phyloP scores from a whole-genome alignment of 2,113 vertebrate genomes.

The Notarius quadriscutis region DNA sequence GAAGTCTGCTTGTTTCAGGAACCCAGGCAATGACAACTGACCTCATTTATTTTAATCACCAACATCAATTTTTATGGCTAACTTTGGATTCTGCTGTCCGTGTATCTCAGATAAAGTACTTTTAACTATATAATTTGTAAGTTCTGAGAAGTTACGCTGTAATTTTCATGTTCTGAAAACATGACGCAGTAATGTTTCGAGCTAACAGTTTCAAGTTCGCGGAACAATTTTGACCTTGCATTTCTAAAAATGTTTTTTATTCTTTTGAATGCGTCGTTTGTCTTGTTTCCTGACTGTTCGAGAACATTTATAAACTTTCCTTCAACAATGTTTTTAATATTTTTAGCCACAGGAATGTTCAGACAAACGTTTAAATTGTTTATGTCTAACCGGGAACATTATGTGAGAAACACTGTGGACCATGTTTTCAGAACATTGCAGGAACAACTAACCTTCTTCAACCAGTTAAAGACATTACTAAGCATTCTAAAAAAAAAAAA shows the following conservation, averaged over 20 bases:
- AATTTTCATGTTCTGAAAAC: too few species aligned
- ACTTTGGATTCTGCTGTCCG: too few species aligned
- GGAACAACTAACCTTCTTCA: neutral
- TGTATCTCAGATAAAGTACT: too few species aligned
- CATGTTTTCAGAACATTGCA: neutral
- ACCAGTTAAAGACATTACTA: neutral
- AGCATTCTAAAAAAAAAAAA: neutral
- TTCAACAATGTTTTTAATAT: neutral
- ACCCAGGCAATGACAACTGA: too few species aligned
- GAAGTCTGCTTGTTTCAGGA: too few species aligned
- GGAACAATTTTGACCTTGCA: neutral
- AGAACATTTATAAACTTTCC: neutral
- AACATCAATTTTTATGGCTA: too few species aligned
- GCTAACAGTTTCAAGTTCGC: neutral
- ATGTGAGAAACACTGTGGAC: conserved; percentile 7
- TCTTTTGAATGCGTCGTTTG: neutral
- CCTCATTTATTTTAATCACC: too few species aligned
- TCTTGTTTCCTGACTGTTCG: too few species aligned
- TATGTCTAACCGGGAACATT: neutral
- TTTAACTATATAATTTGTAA: neutral
- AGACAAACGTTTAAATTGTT: neutral
- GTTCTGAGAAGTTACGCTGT: too few species aligned
- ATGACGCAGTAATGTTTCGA: neutral
- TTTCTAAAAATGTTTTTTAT: neutral
- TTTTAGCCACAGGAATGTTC: neutral